phyloP scores from a whole-genome alignment of 2,797 vertebrate genomes.

The Peromyscus nudipes region DNA sequence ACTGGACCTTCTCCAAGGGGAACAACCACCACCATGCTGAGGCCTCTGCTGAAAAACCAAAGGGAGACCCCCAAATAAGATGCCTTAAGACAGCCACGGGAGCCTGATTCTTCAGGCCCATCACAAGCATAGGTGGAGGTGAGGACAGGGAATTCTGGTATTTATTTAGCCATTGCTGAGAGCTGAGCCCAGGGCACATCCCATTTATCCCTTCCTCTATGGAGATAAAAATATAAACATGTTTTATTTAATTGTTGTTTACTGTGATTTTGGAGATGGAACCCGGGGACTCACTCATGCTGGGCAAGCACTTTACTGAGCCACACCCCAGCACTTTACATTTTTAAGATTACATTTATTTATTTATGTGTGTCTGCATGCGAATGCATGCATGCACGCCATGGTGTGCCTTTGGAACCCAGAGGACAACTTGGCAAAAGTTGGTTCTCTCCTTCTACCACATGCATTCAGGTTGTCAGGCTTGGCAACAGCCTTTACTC shows the following conservation, averaged over 20 bases:
- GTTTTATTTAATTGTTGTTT: not conserved
- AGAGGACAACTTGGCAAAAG: not conserved
- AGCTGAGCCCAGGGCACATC: not conserved
- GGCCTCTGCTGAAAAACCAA: not conserved
- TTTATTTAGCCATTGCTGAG: not conserved
- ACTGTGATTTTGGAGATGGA: not conserved
- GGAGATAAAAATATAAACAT: not conserved
- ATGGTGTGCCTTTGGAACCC: not conserved
- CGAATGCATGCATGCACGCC: accelerated
- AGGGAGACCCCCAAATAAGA: not conserved
- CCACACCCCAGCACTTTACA: not conserved
- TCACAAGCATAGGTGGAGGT: accelerated
- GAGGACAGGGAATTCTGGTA: not conserved
- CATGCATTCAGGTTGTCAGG: not conserved
- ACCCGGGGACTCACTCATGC: not conserved
- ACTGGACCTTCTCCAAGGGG: not conserved
- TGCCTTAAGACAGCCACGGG: not conserved
- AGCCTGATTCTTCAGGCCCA: not conserved
- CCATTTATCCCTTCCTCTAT: not conserved
- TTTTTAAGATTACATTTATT: not conserved
- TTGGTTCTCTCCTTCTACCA: not conserved
- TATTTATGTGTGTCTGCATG: not conserved
- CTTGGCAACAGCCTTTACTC: too few species aligned
- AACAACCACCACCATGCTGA: not conserved
- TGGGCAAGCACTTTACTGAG: not conserved